Base-by-base conservation (phyloP, 2,797 vertebrate genomes). In the Helicolenus hilgendorfi region DNA sequence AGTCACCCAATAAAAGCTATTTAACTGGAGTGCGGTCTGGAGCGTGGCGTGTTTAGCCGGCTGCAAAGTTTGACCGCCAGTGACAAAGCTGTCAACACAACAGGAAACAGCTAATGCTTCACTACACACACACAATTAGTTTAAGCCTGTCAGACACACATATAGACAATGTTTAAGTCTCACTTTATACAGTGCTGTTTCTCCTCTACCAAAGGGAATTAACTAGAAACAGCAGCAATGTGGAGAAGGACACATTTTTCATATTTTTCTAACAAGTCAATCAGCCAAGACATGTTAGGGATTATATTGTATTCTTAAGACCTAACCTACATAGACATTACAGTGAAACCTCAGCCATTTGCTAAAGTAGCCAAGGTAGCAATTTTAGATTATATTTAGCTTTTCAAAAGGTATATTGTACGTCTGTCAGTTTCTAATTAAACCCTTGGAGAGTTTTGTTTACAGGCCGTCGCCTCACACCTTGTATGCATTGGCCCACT, bases 1-100 rank as follows among this genome's bases (percentile, higher is more conserved):
- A 97, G 96, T 95, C 94, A 96, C 93, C 96, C 95, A 96, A 95
- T 89, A 64, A 92, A 97, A 94, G 94, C 91, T 86, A 86, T 96
- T 79, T 89, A 95, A 80, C 90, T 91, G 91, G 88, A 92, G 88
- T 91, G 92, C 68, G 65, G 92, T 92, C 68, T 89, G 89, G 59
- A 94, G 86, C 63, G 65, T 89, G 93, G 89, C 85, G 77, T 89
- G 87, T 90, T 92, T 81, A 80, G 89, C 84, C 77, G 78, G 22
- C 87, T 81, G 85, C 84, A 83, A 92, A 91, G 85, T 93, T 92
- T 91, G 93, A 94, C 89, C 83, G 35, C 82, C 81, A 85, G 75
- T 91, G 92, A 94, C 91, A 91, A 90, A 93, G 92, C 90, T 90
- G 86, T 91, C 91, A 92, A 69, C 84, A 84, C 83, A 89, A 77